Base-by-base conservation (phyloP, 30 jellyfish, hydroid and myxozoan species). In the Aurelia sp. region DNA sequence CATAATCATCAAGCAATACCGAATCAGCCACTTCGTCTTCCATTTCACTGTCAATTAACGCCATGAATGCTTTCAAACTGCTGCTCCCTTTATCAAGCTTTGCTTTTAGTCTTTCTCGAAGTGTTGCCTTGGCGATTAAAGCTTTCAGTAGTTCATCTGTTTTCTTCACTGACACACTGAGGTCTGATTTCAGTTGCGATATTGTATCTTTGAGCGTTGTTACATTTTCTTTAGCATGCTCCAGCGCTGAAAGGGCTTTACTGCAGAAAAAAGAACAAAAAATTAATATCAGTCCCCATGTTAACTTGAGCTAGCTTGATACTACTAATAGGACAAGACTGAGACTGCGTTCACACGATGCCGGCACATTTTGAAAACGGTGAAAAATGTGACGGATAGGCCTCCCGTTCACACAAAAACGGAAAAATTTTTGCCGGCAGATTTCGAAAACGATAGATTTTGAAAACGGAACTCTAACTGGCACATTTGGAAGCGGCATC, bases 41-140 rank as follows among this genome's bases (percentile, higher is more conserved):
- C 97, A 90, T 82, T 73, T 90, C 97, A 51, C 94, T 76, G 55
- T 90, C 97, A 58, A 82, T 82, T 85, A 90, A 63, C 20, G 79
- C 95, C 97, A 90, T 82, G 60, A 90, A 90, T 1, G 97, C 97
- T 30, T 71, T 73, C 44, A 90, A 62, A 33, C 91, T 90, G 62
- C 97, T 63, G 58, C 89, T 79, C 22, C 90, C 91, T 40, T 48
- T 70, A 64, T 57, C 95, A 19, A 75, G 57, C 58, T 75, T 74
- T 52, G 95, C 95, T 69, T 68, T 74, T 73, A 86, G 68, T 27
- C 95, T 68, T 41, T 86, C 95, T 66, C 79, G 78, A 17, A 86
- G 27, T 59, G 95, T 86, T 31, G 95, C 89, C 50, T 74, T 86
- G 61, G 95, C 89, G 55, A 86, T 86, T 62, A 86, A 66, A 7